These are phyloP conservation scores for Vireo altiloquus DNA, from an alignment of 2,113 vertebrate species.

Conservation along the genomic window DNA sequence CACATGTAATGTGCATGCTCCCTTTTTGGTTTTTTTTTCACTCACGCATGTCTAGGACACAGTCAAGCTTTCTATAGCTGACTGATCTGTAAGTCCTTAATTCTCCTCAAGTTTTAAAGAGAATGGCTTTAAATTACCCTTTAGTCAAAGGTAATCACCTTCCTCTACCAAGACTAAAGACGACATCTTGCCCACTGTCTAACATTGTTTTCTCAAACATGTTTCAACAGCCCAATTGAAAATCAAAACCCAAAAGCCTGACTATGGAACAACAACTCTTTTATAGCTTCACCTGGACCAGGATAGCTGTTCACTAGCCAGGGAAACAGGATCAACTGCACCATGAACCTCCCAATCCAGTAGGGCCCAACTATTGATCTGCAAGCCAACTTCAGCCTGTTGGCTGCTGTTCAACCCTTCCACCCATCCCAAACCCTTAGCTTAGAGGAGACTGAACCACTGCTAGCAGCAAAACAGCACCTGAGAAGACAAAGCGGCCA, in stretches of 20 bases:
- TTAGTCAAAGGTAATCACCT: not conserved
- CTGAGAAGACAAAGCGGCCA: not conserved
- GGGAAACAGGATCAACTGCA: not conserved
- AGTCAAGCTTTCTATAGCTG: not conserved
- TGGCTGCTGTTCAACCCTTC: not conserved
- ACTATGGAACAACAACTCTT: not conserved
- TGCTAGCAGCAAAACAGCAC: not conserved
- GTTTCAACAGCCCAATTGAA: not conserved
- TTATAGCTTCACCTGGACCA: not conserved
- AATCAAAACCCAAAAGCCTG: not conserved
- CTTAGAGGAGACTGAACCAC: not conserved
- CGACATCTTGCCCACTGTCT: not conserved
- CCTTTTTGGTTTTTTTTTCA: not conserved
- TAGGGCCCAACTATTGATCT: accelerated
- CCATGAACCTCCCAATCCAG: not conserved
- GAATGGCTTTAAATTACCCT: not conserved
- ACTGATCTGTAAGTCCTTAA: not conserved
- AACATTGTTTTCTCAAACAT: not conserved
- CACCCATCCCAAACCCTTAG: accelerated
- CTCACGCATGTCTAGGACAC: not conserved
- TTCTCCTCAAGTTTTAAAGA: not conserved
- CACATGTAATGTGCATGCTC: not conserved
- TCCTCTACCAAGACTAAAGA: not conserved
- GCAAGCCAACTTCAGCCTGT: not conserved
- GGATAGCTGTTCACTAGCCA: not conserved